Percentiles rank a stretch among this genome's conserved stretches.
These are phyloP conservation scores for Liasis olivaceus DNA, from an alignment of 2,797 vertebrate species.

Conservation along the genomic window DNA sequence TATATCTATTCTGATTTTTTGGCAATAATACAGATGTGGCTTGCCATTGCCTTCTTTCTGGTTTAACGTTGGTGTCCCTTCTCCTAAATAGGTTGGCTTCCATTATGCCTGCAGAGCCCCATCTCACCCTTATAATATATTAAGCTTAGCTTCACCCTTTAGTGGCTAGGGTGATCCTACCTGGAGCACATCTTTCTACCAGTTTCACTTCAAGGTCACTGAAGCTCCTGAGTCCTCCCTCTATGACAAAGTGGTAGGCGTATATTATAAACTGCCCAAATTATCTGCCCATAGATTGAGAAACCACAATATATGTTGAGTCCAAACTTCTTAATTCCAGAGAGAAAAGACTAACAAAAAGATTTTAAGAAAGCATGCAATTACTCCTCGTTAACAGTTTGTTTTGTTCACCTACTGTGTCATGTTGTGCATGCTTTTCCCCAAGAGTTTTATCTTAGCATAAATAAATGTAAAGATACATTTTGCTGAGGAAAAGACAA, in stretches of 20 bases:
- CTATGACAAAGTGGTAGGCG: too few species aligned
- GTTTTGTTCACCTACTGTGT: background rate
- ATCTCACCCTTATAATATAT: background rate
- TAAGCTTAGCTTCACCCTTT: background rate
- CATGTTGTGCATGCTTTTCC: background rate
- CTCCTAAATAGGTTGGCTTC: background rate
- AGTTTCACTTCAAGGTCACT: background rate
- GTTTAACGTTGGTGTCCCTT: background rate
- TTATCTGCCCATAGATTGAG: background rate
- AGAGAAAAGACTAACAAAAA: background rate
- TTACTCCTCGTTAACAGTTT: background rate
- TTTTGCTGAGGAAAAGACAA: background rate
- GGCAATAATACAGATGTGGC: background rate
- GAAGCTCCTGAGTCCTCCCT: background rate
- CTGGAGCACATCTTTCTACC: background rate
- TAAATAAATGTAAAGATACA: slow-evolving; percentile 27
- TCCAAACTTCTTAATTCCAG: background rate
- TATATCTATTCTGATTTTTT: background rate
- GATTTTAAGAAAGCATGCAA: background rate
- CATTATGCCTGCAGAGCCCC: background rate
- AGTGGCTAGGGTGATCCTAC: background rate
- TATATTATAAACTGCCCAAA: too few species aligned
- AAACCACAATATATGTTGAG: background rate
- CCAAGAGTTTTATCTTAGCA: background rate
- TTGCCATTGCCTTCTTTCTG: background rate